Conservation (phyloP, 2,888 invertebrate species). For the Pocota personata region DNA sequence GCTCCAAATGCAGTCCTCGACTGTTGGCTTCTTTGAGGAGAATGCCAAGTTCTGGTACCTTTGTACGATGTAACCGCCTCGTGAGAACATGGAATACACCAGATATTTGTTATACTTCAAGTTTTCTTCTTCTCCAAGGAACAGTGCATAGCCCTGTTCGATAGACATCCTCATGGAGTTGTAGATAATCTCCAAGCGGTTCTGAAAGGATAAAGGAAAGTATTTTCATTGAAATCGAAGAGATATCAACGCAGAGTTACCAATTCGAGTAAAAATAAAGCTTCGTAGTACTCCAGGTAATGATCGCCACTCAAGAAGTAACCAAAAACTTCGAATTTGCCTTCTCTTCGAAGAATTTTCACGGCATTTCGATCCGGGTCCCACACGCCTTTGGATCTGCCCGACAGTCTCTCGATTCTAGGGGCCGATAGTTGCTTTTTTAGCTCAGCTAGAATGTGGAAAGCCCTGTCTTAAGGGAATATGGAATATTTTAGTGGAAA, state of each 20-base stretch:
- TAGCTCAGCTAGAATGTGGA: constrained; percentile 76
- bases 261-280: constrained; percentile 80
- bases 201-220: constrained; percentile 76
- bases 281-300: constrained; percentile 80
- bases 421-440: constrained; percentile 76
- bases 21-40: constrained; percentile 54
- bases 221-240: not conserved
- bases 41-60: constrained; percentile 76
- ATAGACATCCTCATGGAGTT: constrained; percentile 77
- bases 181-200: constrained; percentile 79
- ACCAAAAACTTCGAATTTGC: constrained; percentile 80
- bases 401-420: constrained; percentile 78
- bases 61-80: constrained; percentile 80
- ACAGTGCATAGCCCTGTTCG: constrained; percentile 80
- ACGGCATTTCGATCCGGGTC: constrained; percentile 76
- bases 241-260: constrained; percentile 72
- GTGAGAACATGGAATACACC: constrained; percentile 79
- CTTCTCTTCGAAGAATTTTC: constrained; percentile 79
- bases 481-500: not conserved
- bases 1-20: constrained; percentile 79
- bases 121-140: constrained; percentile 78
- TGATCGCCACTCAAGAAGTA: constrained; percentile 77
- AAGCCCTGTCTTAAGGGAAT: not conserved
- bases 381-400: constrained; percentile 79
- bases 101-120: constrained; percentile 78